Base-by-base conservation (phyloP, 2,888 invertebrate genomes). In the Bombylius discolor region DNA sequence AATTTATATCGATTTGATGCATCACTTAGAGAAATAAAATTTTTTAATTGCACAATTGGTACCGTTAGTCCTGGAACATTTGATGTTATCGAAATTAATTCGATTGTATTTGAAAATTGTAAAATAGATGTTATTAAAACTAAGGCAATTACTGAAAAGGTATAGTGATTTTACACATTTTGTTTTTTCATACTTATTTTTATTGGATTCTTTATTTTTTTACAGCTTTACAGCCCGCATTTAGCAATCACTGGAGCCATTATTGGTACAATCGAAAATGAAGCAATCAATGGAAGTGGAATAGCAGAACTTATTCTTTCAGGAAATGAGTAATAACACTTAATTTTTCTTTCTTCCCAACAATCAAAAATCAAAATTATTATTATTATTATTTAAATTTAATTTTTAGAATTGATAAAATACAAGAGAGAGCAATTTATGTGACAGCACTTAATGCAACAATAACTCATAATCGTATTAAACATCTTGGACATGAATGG, bases 281-380 rank as follows among this genome's bases (percentile, higher is more conserved):
- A 70, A 56, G 74, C 74, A 2, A 72, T 74, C 53, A 66, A 64
- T 55, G 71, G 70, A 32, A 72, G 71, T 58, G 74, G 74, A 55
- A 73, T 73, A 7, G 64, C 66, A 31, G 68, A 64, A 47, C 56
- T 73, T 5, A 65, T 68, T 23, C 60, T 73, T n/a, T 61, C 61
- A 1, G 65, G 67, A 12, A 73, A 73, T 58, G 68, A 59, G 73
- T 73, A 63, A 67, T 11, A 11, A 11, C 1, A 42, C 11, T 42
- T 42, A 11, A 42, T 11, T 42, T 39, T 42, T 45, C 7, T 47
- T 52, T 47, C 14, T 42, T 46, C 6, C 12, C 13, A 34, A 49
- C 32, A 48, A 23, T 31, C 23, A 23, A 23, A 23, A 23, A 23
- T 23, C 23, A 23, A 23, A 23, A 36, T 36, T 36, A 36, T 36